These are phyloP conservation scores for Heteromurus nitidus DNA, from an alignment of 2,888 invertebrate genomes.

Conservation along the genomic window DNA sequence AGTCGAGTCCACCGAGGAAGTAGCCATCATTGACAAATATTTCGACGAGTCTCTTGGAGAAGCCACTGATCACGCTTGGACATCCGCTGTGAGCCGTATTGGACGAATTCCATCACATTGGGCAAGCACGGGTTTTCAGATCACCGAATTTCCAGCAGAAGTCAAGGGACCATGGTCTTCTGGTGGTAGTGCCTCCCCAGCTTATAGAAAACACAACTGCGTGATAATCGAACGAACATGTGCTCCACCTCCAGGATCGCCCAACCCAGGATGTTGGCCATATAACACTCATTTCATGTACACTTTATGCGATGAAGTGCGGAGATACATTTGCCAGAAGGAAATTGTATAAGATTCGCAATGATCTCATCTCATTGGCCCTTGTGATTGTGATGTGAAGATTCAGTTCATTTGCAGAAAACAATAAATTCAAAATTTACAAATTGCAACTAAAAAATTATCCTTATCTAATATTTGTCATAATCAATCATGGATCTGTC, in stretches of 20 bases:
- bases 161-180: constrained; percentile 21
- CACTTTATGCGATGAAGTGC: not conserved
- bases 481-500: too few species aligned
- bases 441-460: too few species aligned
- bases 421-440: too few species aligned
- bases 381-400: too few species aligned
- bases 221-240: not conserved
- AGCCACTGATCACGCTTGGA: constrained; percentile 28
- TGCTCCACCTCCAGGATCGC: not conserved
- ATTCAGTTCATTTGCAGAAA: too few species aligned
- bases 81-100: constrained; percentile 1
- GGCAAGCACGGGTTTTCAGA: constrained; percentile 4
- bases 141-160: not conserved
- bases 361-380: too few species aligned
- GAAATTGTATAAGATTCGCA: not conserved
- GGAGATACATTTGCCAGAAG: not conserved
- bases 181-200: constrained; percentile 14
- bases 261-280: not conserved
- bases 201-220: too few species aligned
- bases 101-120: constrained; percentile 9
- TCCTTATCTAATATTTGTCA: too few species aligned
- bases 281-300: not conserved
- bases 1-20: constrained; percentile 18
- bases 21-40: constrained; percentile 26
- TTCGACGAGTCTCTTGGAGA: constrained; percentile 26